Conservation (phyloP, 2,888 invertebrate genomes). For the Drosophila parthenogenetica region DNA sequence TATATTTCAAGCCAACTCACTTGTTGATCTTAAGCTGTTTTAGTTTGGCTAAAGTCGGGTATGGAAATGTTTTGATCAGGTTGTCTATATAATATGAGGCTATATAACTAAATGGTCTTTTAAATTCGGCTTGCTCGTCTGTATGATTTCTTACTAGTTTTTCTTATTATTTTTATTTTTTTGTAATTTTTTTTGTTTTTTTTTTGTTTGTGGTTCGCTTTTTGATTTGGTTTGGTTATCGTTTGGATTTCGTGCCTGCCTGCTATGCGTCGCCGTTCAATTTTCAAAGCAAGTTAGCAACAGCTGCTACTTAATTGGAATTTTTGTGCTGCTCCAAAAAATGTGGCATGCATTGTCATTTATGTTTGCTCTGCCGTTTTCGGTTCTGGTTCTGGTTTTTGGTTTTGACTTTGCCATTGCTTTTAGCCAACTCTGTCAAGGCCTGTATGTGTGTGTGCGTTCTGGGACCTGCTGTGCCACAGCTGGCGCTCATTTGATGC, state of each 20-base stretch:
- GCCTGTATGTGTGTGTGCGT: not conserved
- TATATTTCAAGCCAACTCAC: no score
- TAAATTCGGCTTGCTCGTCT: not conserved
- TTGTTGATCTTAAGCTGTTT: no score
- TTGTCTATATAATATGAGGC: no score
- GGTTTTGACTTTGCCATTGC: conserved; percentile 20
- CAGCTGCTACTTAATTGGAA: conserved; percentile 79
- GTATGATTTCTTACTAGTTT: not conserved
- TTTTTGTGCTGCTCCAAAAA: conserved; percentile 65
- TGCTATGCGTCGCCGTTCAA: conserved; percentile 58
- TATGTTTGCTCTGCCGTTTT: conserved; percentile 58
- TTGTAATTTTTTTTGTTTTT: conserved; percentile 10
- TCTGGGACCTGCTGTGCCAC: conserved; percentile 30
- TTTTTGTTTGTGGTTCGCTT: conserved; percentile 29
- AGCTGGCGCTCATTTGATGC: conserved; percentile 46
- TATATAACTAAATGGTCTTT: no score
- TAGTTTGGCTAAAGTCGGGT: no score
- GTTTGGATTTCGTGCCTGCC: conserved; percentile 15
- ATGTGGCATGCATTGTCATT: conserved; percentile 70
- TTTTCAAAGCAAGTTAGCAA: conserved; percentile 65
- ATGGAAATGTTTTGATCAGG: no score
- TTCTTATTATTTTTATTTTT: conserved; percentile 8
- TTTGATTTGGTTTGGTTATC: conserved; percentile 20
- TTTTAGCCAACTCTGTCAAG: not conserved
- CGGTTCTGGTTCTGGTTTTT: conserved; percentile 9